Evolutionary conservation across 2,888 invertebrate species (phyloP).

Genomic region (Metacarcinus magister): DNA sequence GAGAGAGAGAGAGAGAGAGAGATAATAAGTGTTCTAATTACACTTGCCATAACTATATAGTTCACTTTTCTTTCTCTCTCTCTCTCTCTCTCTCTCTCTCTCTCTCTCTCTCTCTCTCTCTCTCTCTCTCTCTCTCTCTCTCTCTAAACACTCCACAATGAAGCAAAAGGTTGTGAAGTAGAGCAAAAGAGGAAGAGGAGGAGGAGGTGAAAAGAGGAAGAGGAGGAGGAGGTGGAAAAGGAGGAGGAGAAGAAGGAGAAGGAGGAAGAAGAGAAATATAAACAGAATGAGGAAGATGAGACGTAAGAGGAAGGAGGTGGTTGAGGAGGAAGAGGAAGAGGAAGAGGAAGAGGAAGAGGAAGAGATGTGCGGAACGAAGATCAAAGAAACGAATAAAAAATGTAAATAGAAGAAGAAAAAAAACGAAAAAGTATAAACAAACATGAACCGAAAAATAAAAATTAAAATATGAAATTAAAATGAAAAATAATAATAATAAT

Average conservation of each 20-base stretch:
- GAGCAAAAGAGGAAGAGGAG: background rate
- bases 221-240: background rate
- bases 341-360: too few species aligned
- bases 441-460: too few species aligned
- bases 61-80: background rate
- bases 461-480: too few species aligned
- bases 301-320: background rate
- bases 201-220: background rate
- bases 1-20: background rate
- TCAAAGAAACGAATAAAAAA: background rate
- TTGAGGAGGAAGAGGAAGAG: too few species aligned
- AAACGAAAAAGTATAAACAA: too few species aligned
- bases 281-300: background rate
- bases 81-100: background rate
- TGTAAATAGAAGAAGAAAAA: too few species aligned
- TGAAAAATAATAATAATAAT: too few species aligned
- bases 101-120: constrained; percentile 8
- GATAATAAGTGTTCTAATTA: background rate
- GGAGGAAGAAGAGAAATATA: too few species aligned
- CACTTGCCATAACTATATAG: background rate
- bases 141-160: background rate
- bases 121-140: background rate
- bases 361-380: background rate
- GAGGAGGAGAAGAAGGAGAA: too few species aligned
- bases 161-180: background rate